Evolutionary conservation across 1,140 invertebrate species (phyloP).

Genomic region (Drosophila ananassae): DNA sequence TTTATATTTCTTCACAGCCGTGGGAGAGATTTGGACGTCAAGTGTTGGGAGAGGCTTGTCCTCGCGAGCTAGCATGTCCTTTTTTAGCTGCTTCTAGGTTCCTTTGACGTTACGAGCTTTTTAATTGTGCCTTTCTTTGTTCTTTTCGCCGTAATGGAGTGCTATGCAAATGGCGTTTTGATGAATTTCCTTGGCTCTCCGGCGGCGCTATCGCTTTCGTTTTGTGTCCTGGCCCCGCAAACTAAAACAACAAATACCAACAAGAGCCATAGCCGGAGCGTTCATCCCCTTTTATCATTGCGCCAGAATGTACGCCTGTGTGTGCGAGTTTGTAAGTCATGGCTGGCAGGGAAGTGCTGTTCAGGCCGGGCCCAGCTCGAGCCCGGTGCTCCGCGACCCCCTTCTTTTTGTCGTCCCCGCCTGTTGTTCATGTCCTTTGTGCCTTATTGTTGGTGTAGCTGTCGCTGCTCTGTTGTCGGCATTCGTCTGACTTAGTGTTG

Average conservation of each 20-base stretch:
- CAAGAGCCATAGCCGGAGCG: conserved; percentile 29
- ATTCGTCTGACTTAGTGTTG: conserved; percentile 28
- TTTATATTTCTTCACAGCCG: conserved; percentile 6
- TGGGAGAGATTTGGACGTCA: conserved; percentile 37
- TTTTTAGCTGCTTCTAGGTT: conserved; percentile 12
- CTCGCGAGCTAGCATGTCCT: conserved; percentile 29
- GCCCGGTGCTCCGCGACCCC: conserved; percentile 18
- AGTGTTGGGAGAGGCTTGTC: conserved; percentile 54
- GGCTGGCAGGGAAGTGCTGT: conserved; percentile 64
- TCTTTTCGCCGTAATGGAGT: conserved; percentile 81
- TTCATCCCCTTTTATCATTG: conserved; percentile 71
- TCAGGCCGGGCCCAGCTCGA: conserved; percentile 18
- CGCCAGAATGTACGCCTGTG: conserved; percentile 14
- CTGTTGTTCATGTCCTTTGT: conserved; percentile 49
- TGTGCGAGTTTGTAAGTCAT: conserved; percentile 37
- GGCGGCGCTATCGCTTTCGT: conserved; percentile 44
- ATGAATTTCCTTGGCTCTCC: conserved; percentile 77
- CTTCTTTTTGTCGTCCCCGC: conserved; percentile 22
- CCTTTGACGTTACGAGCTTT: conserved; percentile 59
- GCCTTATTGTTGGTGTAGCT: conserved; percentile 44
- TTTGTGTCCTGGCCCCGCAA: conserved; percentile 43
- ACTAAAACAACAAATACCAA: conserved; percentile 34
- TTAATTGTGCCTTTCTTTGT: conserved; percentile 81
- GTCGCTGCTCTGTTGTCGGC: conserved; percentile 51
- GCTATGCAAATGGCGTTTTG: conserved; percentile 82